phyloP scores from a whole-genome alignment of 2,797 vertebrate species.

The Anolis apletophallus region DNA sequence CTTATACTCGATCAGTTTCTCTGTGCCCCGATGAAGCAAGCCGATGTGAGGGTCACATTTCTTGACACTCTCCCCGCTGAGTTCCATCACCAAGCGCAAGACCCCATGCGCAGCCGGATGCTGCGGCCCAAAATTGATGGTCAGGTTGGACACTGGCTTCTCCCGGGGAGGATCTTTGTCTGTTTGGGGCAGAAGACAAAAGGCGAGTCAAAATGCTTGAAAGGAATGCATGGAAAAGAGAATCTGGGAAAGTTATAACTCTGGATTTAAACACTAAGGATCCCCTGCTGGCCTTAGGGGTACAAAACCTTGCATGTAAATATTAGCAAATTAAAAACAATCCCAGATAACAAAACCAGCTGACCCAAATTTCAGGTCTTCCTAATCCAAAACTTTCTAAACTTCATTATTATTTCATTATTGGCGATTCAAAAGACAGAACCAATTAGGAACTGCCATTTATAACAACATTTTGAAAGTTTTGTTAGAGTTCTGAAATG shows the following conservation, averaged over 20 bases:
- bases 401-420: too few species aligned
- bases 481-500: too few species aligned
- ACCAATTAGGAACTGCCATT: too few species aligned
- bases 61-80: conserved; percentile 93
- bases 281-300: too few species aligned
- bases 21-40: conserved; percentile 92
- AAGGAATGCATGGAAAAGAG: background rate
- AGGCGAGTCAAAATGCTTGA: background rate
- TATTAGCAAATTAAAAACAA: too few species aligned
- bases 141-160: conserved; percentile 87
- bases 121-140: conserved; percentile 95
- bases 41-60: conserved; percentile 94
- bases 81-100: conserved; percentile 91
- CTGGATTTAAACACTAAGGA: too few species aligned
- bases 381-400: too few species aligned
- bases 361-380: too few species aligned
- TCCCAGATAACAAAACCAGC: too few species aligned
- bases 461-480: too few species aligned
- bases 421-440: too few species aligned
- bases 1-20: conserved; percentile 97
- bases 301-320: too few species aligned
- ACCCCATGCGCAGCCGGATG: conserved; percentile 95
- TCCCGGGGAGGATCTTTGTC: conserved; percentile 86
- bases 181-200: conserved; percentile 54
- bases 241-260: background rate